These are phyloP conservation scores for Malacosoma neustria DNA, from an alignment of 2,888 invertebrate species.

Conservation along the genomic window DNA sequence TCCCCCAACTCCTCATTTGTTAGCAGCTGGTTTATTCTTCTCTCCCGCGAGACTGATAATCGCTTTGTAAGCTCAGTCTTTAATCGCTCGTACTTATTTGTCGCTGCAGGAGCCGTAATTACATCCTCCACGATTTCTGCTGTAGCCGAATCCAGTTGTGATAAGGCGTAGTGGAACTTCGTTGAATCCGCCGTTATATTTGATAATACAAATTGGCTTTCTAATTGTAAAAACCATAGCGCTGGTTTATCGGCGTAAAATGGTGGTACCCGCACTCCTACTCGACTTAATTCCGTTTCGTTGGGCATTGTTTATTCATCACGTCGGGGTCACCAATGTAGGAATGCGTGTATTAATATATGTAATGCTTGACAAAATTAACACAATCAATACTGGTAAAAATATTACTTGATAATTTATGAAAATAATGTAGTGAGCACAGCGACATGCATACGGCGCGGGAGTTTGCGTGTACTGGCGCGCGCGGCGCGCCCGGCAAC, in stretches of 20 bases:
- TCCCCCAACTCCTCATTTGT: slow-evolving; percentile 15
- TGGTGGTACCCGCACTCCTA: slow-evolving; percentile 9
- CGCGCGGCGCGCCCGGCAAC: no score
- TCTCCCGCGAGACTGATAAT: slow-evolving; percentile 3
- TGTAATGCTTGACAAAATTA: no score
- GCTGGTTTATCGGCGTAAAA: slow-evolving; percentile 1
- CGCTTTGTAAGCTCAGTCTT: not conserved
- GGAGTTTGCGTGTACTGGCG: no score
- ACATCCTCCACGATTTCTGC: not conserved
- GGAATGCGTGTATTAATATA: no score
- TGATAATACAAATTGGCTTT: not conserved
- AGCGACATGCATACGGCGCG: no score
- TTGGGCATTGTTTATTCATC: not conserved
- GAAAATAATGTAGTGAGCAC: no score
- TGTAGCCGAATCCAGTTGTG: not conserved
- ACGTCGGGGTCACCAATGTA: no score
- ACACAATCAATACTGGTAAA: no score
- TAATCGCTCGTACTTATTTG: not conserved
- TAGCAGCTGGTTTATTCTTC: slow-evolving; percentile 12
- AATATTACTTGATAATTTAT: no score
- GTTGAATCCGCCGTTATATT: not conserved
- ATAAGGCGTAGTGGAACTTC: not conserved
- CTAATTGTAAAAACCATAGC: not conserved
- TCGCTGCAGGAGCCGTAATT: not conserved
- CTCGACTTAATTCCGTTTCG: slow-evolving; percentile 2